Conservation (phyloP, 1,140 invertebrate species). For the Drosophila guanche region DNA sequence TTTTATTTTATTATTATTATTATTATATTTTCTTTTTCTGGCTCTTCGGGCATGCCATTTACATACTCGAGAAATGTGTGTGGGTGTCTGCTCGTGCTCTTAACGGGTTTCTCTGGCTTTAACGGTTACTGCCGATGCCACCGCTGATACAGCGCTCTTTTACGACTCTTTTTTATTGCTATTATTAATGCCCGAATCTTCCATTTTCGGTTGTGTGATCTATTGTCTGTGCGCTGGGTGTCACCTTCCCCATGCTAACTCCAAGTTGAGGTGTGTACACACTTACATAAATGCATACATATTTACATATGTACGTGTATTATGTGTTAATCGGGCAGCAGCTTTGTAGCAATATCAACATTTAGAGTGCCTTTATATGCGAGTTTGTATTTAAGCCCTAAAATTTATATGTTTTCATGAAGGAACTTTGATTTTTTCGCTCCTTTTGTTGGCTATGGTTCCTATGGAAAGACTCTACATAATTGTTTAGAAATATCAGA, state of each 20-base stretch:
- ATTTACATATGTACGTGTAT: no score
- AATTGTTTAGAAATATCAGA: no score
- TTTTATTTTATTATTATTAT: constrained; percentile 33
- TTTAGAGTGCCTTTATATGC: no score
- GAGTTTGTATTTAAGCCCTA: no score
- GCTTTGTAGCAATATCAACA: no score
- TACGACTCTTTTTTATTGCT: constrained; percentile 72
- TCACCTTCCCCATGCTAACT: constrained; percentile 27
- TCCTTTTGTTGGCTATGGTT: no score
- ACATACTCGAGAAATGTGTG: constrained; percentile 31
- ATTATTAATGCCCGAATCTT: constrained; percentile 75
- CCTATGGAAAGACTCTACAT: no score
- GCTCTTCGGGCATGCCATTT: constrained; percentile 46
- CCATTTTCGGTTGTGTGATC: constrained; percentile 68
- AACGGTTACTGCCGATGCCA: constrained; percentile 64
- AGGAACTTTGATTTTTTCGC: no score
- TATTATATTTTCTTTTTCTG: constrained; percentile 12
- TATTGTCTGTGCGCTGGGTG: constrained; percentile 46
- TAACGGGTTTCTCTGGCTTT: constrained; percentile 77
- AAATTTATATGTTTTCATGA: no score
- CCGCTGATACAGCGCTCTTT: constrained; percentile 53
- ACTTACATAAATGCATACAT: no score
- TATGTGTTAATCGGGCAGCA: no score
- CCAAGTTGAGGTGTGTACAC: constrained; percentile 12
- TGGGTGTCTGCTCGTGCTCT: constrained; percentile 76